These are phyloP conservation scores for Thomomys bottae DNA, from an alignment of 2,113 vertebrate genomes.

Conservation along the genomic window DNA sequence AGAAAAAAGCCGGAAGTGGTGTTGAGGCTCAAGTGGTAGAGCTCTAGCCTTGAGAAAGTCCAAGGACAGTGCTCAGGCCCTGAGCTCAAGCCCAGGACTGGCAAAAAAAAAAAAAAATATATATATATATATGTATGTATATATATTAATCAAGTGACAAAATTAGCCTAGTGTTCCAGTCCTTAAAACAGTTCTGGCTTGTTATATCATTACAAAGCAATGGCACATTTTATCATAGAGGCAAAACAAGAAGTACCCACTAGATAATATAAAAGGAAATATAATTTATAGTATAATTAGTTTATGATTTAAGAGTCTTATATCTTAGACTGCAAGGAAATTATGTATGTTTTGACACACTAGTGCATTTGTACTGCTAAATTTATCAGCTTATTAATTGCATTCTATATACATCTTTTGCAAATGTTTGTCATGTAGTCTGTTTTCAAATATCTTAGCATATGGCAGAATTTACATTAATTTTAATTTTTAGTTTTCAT, in stretches of 20 bases:
- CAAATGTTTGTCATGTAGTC: constrained; percentile 15
- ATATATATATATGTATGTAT: too few relatives aligned
- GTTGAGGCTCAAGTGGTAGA: too few relatives aligned
- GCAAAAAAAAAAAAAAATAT: too few relatives aligned
- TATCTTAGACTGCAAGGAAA: not conserved
- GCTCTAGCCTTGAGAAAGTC: too few relatives aligned
- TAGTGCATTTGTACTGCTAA: constrained; percentile 27
- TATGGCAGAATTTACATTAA: constrained; percentile 42
- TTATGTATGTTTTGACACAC: constrained; percentile 7
- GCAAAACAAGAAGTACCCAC: constrained; percentile 23
- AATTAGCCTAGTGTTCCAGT: not conserved
- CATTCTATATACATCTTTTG: constrained; percentile 24
- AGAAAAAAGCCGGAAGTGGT: too few relatives aligned
- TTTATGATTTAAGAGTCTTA: constrained; percentile 46
- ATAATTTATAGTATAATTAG: constrained; percentile 1
- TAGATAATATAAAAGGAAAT: constrained; percentile 17
- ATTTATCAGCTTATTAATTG: constrained; percentile 53
- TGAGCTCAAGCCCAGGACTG: too few relatives aligned
- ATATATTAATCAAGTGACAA: constrained; percentile 29
- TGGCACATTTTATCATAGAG: constrained; percentile 6
- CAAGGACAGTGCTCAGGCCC: too few relatives aligned
- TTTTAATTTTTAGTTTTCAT: constrained; percentile 51
- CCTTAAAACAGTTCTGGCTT: constrained; percentile 25
- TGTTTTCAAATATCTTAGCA: constrained; percentile 43
- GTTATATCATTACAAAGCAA: too few relatives aligned